phyloP scores from a whole-genome alignment of 1,140 invertebrate species.

The Mesaphorura yosii region DNA sequence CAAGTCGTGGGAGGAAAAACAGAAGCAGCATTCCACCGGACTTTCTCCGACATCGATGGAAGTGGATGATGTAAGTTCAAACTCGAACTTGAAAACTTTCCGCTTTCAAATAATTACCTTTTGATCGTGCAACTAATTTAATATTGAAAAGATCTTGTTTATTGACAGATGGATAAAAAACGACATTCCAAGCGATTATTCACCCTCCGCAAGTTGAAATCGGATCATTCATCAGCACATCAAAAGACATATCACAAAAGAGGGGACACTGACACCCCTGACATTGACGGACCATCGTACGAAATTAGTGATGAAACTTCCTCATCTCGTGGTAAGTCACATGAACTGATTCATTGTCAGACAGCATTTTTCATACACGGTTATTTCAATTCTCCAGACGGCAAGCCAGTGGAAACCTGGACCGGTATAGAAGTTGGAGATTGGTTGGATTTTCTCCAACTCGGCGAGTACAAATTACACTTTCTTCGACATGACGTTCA shows the following conservation, averaged over 20 bases:
- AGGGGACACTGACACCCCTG: constrained; percentile 13
- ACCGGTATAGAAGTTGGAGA: constrained; percentile 45
- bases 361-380: constrained; percentile 10
- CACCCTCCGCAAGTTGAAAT: constrained; percentile 28
- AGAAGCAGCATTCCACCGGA: constrained; percentile 42
- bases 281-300: constrained; percentile 14
- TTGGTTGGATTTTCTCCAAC: constrained; percentile 78
- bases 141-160: neutral
- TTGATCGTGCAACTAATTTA: too few species aligned
- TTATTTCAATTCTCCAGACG: constrained; percentile 16
- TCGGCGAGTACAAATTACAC: constrained; percentile 65
- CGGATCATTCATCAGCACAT: too few species aligned
- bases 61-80: constrained; percentile 17
- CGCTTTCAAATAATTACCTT: too few species aligned
- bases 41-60: constrained; percentile 36
- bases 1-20: constrained; percentile 88
- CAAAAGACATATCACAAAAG: constrained; percentile 26
- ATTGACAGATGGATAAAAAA: constrained; percentile 31
- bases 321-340: constrained; percentile 19
- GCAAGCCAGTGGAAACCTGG: constrained; percentile 39
- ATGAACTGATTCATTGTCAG: neutral
- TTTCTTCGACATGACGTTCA: constrained; percentile 84
- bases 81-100: neutral
- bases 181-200: constrained; percentile 32
- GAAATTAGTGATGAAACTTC: constrained; percentile 22